These are phyloP conservation scores for Cirrhinus mrigala DNA, from an alignment of 2,797 vertebrate genomes.

Conservation along the genomic window DNA sequence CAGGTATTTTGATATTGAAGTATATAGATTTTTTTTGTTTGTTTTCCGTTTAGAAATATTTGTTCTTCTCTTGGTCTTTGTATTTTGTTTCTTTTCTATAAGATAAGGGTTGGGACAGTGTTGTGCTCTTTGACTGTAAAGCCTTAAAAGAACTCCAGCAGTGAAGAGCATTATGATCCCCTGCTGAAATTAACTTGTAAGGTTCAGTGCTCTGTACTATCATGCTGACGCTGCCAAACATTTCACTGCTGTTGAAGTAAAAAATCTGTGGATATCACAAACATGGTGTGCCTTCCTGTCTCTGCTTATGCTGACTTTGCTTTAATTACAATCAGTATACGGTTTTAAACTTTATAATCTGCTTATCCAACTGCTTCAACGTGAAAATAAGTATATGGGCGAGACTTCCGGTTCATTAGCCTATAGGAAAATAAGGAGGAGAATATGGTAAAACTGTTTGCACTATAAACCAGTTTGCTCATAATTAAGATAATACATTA, in stretches of 20 bases:
- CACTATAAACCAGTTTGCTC: too few species aligned
- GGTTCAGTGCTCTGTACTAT: constrained; percentile 34
- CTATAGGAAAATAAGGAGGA: too few species aligned
- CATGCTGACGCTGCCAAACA: constrained; percentile 30
- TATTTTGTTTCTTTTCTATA: constrained; percentile 10
- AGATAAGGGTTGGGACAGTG: constrained; percentile 4
- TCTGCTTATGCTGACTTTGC: background rate
- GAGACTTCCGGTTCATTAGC: too few species aligned
- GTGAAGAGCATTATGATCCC: constrained; percentile 24
- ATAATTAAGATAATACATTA: too few species aligned
- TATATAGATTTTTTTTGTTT: background rate
- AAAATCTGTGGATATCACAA: constrained; percentile 35
- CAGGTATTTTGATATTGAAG: constrained; percentile 34
- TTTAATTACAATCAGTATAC: background rate
- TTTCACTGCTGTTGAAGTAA: constrained; percentile 26
- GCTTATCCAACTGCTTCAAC: background rate
- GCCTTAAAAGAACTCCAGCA: constrained; percentile 1
- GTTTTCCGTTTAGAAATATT: background rate
- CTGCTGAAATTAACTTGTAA: constrained; percentile 33
- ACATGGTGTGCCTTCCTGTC: background rate
- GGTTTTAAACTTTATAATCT: background rate
- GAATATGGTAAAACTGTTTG: too few species aligned
- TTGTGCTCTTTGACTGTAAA: constrained; percentile 7
- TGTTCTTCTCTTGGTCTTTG: constrained; percentile 11
- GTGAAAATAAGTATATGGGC: too few species aligned